Base-by-base conservation (phyloP, 2,797 vertebrate species). In the Enteromius fasciolatus region DNA sequence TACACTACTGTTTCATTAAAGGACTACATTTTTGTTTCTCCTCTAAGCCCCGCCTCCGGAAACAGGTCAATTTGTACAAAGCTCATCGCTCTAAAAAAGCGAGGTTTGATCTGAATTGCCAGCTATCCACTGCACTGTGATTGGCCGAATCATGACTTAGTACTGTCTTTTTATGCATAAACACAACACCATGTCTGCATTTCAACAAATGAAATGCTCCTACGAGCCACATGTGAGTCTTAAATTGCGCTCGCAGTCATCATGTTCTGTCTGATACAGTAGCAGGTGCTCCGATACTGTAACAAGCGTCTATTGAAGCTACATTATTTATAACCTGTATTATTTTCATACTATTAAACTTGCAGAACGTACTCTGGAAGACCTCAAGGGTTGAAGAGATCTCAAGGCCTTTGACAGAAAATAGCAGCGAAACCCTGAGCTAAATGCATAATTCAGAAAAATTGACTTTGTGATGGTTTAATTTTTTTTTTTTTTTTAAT, bases 301-400 rank as follows among this genome's bases (percentile, higher is more conserved):
- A 88, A 85, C 78, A 76, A 63, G 83, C 86, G 69, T 87, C 79
- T 73, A 72, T 36, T 4, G 78, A 90, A 86, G 81, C 86, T 93
- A 90, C 90, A 93, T 93, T 91, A 93, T 94, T 93, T 87, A 94
- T 92, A 84, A 91, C 83, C 83, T 86, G 54, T 69, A 85, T 87
- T 89, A 84, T 90, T 92, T 92, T 92, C 84, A 91, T 90, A 85
- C 87, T 90, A 87, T 86, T 87, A 90, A 88, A 88, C 84, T 86
- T 72, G 46, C 86, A 50, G 28, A 36, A 86, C 78, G 25, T 89
- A 82, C 84, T 61, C 52, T 74, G 68, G 46, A 44, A 84, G 67
- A 89, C 86, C 76, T 72, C 76, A 67, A 85, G 89, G 89, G 84
- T 54, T 89, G 69, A 85, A 83, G 80, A 88, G 76, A 72, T 88